A percentile compares a stretch with the other conserved stretches of the same genome.
Conservation (phyloP, 2,888 invertebrate species). For the Rotaria macrura region DNA sequence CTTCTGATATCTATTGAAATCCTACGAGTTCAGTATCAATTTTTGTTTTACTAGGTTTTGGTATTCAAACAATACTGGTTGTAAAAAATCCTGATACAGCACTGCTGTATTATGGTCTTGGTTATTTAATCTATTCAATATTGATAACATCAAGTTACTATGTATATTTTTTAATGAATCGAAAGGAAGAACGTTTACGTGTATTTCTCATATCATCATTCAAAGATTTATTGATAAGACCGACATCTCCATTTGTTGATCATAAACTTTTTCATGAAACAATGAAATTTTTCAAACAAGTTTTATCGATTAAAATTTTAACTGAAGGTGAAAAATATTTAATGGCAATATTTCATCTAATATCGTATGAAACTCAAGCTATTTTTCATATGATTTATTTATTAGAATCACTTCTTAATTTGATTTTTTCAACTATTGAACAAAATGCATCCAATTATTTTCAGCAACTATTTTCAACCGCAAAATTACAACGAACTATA, state of each 20-base stretch:
- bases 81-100: background rate
- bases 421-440: constrained; percentile 89
- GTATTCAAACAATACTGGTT: background rate
- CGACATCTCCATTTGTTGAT: constrained; percentile 20
- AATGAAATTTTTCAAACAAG: constrained; percentile 83
- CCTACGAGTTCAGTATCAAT: too few relatives aligned
- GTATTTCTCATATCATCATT: constrained; percentile 22
- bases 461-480: constrained; percentile 71
- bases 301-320: constrained; percentile 81
- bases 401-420: constrained; percentile 87
- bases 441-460: constrained; percentile 84
- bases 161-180: background rate
- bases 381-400: constrained; percentile 94
- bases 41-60: too few relatives aligned
- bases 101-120: background rate
- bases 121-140: background rate
- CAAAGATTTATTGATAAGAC: constrained; percentile 1
- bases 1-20: too few relatives aligned
- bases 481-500: constrained; percentile 52
- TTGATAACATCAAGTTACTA: background rate
- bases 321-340: constrained; percentile 96
- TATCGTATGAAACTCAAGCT: constrained; percentile 77
- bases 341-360: constrained; percentile 85
- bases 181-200: background rate
- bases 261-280: constrained; percentile 52